A percentile compares a stretch with the other conserved stretches of the same genome.
phyloP scores from a whole-genome alignment of 2,113 vertebrate genomes.

The Nanger granti region DNA sequence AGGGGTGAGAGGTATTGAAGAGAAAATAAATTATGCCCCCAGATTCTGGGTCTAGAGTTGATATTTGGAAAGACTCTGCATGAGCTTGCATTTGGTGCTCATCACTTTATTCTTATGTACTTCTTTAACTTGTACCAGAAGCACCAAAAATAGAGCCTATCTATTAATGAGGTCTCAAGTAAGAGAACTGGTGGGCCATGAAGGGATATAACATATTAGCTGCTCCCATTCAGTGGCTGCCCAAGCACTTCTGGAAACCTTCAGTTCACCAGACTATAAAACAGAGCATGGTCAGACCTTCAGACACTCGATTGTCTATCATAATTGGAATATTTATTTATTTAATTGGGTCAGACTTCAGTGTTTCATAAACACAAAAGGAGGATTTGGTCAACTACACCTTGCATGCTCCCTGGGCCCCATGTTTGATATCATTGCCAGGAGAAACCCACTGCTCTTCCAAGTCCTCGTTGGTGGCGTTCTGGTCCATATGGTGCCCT shows the following conservation, averaged over 20 bases:
- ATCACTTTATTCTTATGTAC: not conserved
- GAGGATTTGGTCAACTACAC: not conserved
- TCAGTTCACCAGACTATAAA: not conserved
- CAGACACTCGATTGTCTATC: not conserved
- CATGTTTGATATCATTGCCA: fast-evolving
- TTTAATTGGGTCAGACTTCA: not conserved
- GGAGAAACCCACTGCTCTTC: fast-evolving
- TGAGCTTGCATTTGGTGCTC: not conserved
- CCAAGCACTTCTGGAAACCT: not conserved
- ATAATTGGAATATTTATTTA: not conserved
- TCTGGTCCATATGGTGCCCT: fast-evolving
- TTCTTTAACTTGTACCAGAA: not conserved
- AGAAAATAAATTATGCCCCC: not conserved
- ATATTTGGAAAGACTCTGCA: not conserved
- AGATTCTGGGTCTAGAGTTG: not conserved
- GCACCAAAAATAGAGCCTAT: not conserved
- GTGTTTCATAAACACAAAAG: not conserved
- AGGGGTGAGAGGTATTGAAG: not conserved
- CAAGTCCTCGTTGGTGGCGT: not conserved
- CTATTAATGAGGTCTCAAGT: not conserved
- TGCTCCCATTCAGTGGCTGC: not conserved
- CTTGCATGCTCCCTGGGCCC: not conserved
- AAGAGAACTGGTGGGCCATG: not conserved
- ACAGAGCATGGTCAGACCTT: not conserved
- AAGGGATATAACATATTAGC: fast-evolving